phyloP scores from a whole-genome alignment of 2,888 invertebrate species.

The Ectobius pallidus region DNA sequence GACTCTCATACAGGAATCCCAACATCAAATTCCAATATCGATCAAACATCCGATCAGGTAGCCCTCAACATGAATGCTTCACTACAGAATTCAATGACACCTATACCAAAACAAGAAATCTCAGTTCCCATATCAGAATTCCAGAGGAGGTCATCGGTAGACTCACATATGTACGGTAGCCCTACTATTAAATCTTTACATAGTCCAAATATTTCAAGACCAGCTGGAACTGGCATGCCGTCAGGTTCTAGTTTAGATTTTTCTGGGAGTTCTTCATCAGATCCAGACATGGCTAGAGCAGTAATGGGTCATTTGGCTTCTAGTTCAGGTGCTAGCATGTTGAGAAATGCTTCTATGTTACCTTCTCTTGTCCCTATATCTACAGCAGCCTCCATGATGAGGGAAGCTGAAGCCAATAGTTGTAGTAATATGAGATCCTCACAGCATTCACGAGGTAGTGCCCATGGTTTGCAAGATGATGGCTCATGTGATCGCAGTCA shows the following conservation, averaged over 20 bases:
- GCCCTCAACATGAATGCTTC: slow-evolving; percentile 7
- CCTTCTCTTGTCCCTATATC: slow-evolving; percentile 19
- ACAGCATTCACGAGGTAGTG: slow-evolving; percentile 7
- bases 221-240: background rate
- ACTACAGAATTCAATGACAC: slow-evolving; percentile 11
- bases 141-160: slow-evolving; percentile 15
- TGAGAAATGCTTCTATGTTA: slow-evolving; percentile 21
- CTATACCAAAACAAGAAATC: slow-evolving; percentile 1
- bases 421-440: slow-evolving; percentile 12
- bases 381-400: slow-evolving; percentile 20
- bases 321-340: slow-evolving; percentile 21
- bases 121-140: slow-evolving; percentile 15
- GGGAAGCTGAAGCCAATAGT: slow-evolving; percentile 1
- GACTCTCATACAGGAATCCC: background rate
- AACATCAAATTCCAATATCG: background rate
- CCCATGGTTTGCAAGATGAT: slow-evolving; percentile 28
- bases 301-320: slow-evolving; percentile 18
- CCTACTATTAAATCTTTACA: slow-evolving; percentile 7
- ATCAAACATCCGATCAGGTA: background rate
- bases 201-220: slow-evolving; percentile 20
- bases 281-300: slow-evolving; percentile 6
- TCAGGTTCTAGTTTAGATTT: background rate
- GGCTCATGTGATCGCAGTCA: slow-evolving; percentile 21
- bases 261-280: slow-evolving; percentile 19
- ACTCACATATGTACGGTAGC: slow-evolving; percentile 20